phyloP scores from a whole-genome alignment of 2,888 invertebrate genomes.

The Gibbula magus region DNA sequence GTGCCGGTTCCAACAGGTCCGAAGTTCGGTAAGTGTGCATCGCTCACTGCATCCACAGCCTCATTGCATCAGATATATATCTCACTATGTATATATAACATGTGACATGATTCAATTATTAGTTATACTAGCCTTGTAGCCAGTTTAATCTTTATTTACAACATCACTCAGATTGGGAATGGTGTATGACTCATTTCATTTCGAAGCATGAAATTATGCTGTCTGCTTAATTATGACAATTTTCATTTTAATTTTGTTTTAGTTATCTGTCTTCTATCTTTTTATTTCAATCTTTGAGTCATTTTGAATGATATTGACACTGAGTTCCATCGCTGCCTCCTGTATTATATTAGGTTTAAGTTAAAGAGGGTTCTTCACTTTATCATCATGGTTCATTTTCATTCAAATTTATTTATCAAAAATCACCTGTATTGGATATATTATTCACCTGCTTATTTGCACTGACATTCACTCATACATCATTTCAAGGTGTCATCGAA shows the following conservation, averaged over 20 bases:
- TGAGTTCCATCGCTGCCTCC: constrained; percentile 10
- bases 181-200: neutral
- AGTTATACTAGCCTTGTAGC: constrained; percentile 7
- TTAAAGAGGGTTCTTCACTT: too few relatives aligned
- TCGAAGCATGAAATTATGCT: neutral
- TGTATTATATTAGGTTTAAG: too few relatives aligned
- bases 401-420: too few relatives aligned
- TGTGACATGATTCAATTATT: neutral
- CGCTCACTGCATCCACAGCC: neutral
- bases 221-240: neutral
- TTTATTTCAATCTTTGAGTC: constrained; percentile 10
- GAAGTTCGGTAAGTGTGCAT: constrained; percentile 75
- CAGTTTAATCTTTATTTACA: constrained; percentile 16
- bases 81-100: too few relatives aligned
- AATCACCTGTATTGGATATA: too few relatives aligned
- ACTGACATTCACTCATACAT: too few relatives aligned
- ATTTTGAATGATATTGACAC: constrained; percentile 9
- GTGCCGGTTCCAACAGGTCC: constrained; percentile 70
- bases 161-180: constrained; percentile 7
- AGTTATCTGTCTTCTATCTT: constrained; percentile 3
- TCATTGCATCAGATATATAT: neutral
- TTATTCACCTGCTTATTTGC: too few relatives aligned
- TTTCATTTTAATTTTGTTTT: constrained; percentile 1
- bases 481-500: too few relatives aligned
- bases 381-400: too few relatives aligned